Base-by-base conservation (phyloP, 2,888 invertebrate genomes). In the Kuschelorhynchus macadamiae region DNA sequence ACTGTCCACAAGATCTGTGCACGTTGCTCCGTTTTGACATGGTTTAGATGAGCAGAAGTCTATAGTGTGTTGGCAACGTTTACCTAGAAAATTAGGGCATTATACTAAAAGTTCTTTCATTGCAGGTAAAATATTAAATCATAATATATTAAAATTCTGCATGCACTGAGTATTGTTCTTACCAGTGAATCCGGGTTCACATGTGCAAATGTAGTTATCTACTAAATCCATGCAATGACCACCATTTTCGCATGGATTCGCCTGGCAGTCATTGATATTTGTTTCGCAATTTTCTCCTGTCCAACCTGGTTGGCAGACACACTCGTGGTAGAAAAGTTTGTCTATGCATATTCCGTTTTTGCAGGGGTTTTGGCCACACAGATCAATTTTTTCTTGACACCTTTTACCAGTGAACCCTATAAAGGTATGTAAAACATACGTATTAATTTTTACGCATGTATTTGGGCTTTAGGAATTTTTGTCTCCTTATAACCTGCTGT, bases 241-340 rank as follows among this genome's bases (percentile, higher is more conserved):
- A 32, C 92, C 93, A 82, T 98, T 97, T 76, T 92, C 89, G 79
- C 99, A 99, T 0, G 98, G 97, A 71, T 91, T 90, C 60, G 89
- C 88, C 0, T 90, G 87, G 80, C 99, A 99, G 80, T 97, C 96
- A 79, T 98, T 95, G 46, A 95, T 92, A 78, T 97, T 96, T 1
- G 91, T 88, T 76, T 97, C 96, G 80, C 98, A 98, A 39, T 90
- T 88, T 3, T 89, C 85, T 42, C 92, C 97, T 9, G 90, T 90
- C 96, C 97, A 98, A 62, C 98, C 98, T 0, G 93, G 92, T 78
- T 95, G 89, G 80, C 98, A 98, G 52, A 96, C 88, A 76, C 97
- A 97, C 81, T 95, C 91, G 79, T 94, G 92, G 47, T 89, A 88
- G 82, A 94, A 96, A 0, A 96, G 86, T 76, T 92, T 92, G 80